phyloP scores from a whole-genome alignment of 2,888 invertebrate genomes.

The Pandemis cinnamomeana region DNA sequence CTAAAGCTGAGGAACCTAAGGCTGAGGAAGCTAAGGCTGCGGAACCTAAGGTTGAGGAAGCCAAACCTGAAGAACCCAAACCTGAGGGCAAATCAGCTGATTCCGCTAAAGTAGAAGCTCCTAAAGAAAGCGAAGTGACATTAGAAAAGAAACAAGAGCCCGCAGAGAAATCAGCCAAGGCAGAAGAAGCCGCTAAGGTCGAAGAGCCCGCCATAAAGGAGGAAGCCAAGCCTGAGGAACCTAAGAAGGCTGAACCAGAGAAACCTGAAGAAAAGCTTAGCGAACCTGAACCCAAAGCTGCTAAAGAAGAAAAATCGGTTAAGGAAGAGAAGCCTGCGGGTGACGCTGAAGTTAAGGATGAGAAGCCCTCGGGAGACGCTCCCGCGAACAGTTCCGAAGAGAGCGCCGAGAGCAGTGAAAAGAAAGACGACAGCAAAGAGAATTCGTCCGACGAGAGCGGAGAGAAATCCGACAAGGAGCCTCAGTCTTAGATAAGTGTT shows the following conservation, averaged over 20 bases:
- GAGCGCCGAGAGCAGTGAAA: conserved; percentile 58
- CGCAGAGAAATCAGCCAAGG: conserved; percentile 40
- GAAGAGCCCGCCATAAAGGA: conserved; percentile 35
- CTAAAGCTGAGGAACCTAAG: conserved; percentile 54
- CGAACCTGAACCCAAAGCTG: conserved; percentile 43
- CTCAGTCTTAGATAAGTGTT: conserved; percentile 67
- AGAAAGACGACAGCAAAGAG: conserved; percentile 53
- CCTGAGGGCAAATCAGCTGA: conserved; percentile 38
- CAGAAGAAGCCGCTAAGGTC: conserved; percentile 40
- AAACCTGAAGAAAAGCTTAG: conserved; percentile 43
- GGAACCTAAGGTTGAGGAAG: conserved; percentile 53
- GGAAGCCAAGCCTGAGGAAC: conserved; percentile 43
- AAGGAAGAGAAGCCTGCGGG: conserved; percentile 44
- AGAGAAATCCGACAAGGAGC: conserved; percentile 56
- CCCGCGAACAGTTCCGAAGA: conserved; percentile 64
- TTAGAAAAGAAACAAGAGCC: conserved; percentile 31
- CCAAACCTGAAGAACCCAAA: conserved; percentile 45
- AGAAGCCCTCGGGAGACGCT: conserved; percentile 55
- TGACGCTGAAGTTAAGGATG: conserved; percentile 47
- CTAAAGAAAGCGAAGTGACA: conserved; percentile 33
- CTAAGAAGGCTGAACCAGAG: conserved; percentile 41
- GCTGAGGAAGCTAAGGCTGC: conserved; percentile 52
- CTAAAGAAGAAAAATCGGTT: conserved; percentile 47
- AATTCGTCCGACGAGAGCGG: conserved; percentile 63
- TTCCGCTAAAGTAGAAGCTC: conserved; percentile 42